Base-by-base conservation (phyloP, 2,113 vertebrate species). In the Clinocottus analis region DNA sequence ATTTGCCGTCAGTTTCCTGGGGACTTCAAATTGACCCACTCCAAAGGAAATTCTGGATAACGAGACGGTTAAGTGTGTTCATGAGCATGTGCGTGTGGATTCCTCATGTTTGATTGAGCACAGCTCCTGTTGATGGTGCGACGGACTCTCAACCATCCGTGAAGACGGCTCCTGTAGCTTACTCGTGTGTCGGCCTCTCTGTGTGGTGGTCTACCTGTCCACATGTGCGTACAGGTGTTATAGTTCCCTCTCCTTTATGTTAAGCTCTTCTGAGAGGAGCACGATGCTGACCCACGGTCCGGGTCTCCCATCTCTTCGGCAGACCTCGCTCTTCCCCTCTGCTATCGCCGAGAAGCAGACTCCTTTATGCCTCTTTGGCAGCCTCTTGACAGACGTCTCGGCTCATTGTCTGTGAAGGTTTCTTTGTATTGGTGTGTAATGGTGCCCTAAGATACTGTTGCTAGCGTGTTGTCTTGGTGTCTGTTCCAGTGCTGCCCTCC, bases 391-490 rank as follows among this genome's bases (percentile, higher is more conserved):
- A 73, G 85, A 78, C 64, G 71, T 76, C 84, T 80, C 39, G 33
- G 67, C 72, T 84, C 87, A 76, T 88, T 89, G 87, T 89, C 68
- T 89, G 81, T 72, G 79, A 72, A 78, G 75, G 81, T 85, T 80
- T 86, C 84, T 91, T 87, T 85, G 89, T 90, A 70, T 72, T 65
- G 68, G 74, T 75, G 86, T 78, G 86, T 73, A 92, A 88, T 76
- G 66, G 82, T 72, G 85, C 83, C 55, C 83, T 77, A 33, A 90
- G 78, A 90, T 82, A 84, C 87, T 86, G 85, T 90, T 90, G 79
- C 83, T 53, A 72, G 58, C 84, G 70, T 80, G 74, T 84, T 79
- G 90, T 90, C 81, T 82, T 59, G 83, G 87, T 87, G 76, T 88
- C 80, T 87, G 80, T 83, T 91, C 82, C 72, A 56, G 51, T 25